A percentile compares a stretch with the other conserved stretches of the same genome.
Conservation (phyloP, 2,113 vertebrate species). For the Clarias gariepinus region DNA sequence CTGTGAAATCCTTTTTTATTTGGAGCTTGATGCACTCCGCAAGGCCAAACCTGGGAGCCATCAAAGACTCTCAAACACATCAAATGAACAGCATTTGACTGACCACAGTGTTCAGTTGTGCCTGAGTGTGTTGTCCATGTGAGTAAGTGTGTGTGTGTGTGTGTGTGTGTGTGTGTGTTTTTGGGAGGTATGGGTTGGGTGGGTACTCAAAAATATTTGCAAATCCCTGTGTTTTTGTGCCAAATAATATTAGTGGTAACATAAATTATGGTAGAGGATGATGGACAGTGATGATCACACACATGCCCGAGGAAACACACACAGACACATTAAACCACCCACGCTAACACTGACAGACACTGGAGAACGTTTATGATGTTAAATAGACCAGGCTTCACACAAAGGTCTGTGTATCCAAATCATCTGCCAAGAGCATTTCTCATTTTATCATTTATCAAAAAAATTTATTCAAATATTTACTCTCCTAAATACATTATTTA, state of each 20-base stretch:
- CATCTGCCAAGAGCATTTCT: not conserved
- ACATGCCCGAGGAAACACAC: not conserved
- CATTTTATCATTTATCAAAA: not conserved
- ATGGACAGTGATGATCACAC: not conserved
- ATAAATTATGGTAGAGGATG: not conserved
- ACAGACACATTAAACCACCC: not conserved
- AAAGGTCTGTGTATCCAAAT: not conserved
- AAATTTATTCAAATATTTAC: not conserved
- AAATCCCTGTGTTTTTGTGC: not conserved
- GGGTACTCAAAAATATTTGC: too few species aligned
- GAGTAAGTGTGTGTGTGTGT: not conserved
- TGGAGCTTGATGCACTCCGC: constrained; percentile 14
- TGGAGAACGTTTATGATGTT: not conserved
- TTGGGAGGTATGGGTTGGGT: too few species aligned
- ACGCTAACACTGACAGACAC: not conserved
- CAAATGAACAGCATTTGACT: not conserved
- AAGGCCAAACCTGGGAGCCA: constrained; percentile 34
- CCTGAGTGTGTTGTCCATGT: not conserved
- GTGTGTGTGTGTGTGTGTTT: not conserved
- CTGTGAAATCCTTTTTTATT: constrained; percentile 32
- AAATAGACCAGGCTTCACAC: not conserved
- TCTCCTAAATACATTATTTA: not conserved
- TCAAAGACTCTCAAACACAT: not conserved
- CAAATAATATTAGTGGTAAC: not conserved
- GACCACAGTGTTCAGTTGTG: not conserved